A percentile compares a stretch with the other conserved stretches of the same genome.
Conservation (phyloP, 2,797 vertebrate species). For the Thunnus albacares region DNA sequence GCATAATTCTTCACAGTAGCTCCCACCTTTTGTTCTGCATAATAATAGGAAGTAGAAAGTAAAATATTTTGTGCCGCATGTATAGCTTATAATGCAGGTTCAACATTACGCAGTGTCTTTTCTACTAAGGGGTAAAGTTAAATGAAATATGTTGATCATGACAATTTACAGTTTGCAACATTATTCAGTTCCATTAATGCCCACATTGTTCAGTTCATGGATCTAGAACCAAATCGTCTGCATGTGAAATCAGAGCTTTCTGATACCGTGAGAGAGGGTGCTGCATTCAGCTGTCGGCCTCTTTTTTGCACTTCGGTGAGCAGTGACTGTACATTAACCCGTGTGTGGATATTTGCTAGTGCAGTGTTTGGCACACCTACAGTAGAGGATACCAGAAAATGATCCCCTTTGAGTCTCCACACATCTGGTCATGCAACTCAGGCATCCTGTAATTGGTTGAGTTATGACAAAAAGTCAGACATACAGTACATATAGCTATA, state of each 20-base stretch:
- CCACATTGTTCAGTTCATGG: neutral
- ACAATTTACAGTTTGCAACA: neutral
- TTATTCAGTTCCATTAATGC: neutral
- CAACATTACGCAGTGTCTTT: neutral
- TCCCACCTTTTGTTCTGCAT: neutral
- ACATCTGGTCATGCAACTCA: too few relatives aligned
- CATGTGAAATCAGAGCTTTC: conserved; percentile 1
- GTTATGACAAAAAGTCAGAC: too few relatives aligned
- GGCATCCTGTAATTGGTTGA: too few relatives aligned
- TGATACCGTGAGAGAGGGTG: neutral
- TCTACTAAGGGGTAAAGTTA: neutral
- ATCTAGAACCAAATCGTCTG: neutral
- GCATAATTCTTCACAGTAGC: neutral
- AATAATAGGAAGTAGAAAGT: neutral
- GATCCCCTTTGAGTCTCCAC: too few relatives aligned
- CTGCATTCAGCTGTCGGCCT: neutral
- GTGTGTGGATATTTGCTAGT: neutral
- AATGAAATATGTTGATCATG: neutral
- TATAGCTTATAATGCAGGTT: neutral
- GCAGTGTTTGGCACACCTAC: too few relatives aligned
- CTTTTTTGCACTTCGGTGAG: neutral
- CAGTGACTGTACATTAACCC: neutral
- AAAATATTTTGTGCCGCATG: neutral
- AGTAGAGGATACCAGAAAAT: too few relatives aligned
- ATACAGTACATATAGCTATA: too few relatives aligned